Base-by-base conservation (phyloP, 2,113 vertebrate species). In the Notiomystis cincta region DNA sequence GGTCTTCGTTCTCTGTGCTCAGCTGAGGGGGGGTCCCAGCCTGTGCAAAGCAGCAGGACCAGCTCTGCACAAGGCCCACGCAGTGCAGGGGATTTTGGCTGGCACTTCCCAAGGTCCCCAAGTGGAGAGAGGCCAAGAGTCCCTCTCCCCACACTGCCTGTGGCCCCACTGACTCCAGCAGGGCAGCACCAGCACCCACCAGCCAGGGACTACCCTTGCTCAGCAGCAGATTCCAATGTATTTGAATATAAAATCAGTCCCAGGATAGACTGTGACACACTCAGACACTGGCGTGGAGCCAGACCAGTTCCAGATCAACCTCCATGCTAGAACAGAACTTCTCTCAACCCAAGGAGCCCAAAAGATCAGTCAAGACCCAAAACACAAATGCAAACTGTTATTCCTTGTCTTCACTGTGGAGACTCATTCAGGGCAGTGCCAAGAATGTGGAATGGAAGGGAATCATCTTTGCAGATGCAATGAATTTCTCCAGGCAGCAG, bases 1-100 rank as follows among this genome's bases (percentile, higher is more conserved):
- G 54, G 9, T 51, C 25, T 71, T 76, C 3, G 1, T 76, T 64
- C 60, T 44, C 47, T 58, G 57, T 60, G 65, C 51, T 87, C 69
- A 78, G 50, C 45, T 84, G 35, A 66, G 30, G 42, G 48, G 17
- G 44, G 15, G 14, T 31, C 37, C 70, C 24, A 42, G 67, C 1
- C 25, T 65, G n/a, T 57, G 40, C 50, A 48, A 10, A 85, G 89
- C 70, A 82, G 65, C 37, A 87, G 60, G 22, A 53, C 7, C 54
- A 81, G 48, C 1, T 9, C 72, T 65, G 44, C 22, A 12, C 0
- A 3, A 13, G 33, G 47, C 9, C 20, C 13, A 5, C 4, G 18
- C 23, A 51, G 33, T 2, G 9, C 73, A 45, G 61, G 17, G 37
- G 8, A 21, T 31, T 75, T 20, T 11, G 65, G 7, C 6, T 66